Evolutionary conservation across 2,888 invertebrate species (phyloP), one percentile per base, ranked within the genome.

Genomic region (Creontiades dilutus): DNA sequence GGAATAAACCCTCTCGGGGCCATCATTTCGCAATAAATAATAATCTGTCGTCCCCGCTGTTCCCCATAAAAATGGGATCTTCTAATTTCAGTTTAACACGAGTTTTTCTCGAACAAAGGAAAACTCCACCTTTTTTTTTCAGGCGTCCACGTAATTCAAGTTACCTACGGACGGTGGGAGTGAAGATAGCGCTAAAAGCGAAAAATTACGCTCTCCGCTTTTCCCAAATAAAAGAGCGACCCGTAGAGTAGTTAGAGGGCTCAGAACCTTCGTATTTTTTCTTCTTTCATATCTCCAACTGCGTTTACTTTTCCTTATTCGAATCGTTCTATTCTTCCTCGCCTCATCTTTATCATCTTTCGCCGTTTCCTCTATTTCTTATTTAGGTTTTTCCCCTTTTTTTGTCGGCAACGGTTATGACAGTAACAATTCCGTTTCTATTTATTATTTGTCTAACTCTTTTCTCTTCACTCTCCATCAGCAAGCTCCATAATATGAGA

Each of bases 131-230:
- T 61, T 68, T 68, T 82, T 82, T 82, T 82, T 9, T 19, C 52
- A 12, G 0, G 14, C 48, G 2, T 52, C 23, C 75, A 9, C 75
- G 47, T 86, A 86, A 75, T 75, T 86, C 75, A 86, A 2, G 47
- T 23, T 37, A 37, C 37, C 37, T 75, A 47, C 75, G 86, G 76
- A 23, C 47, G 68, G 86, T 23, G 52, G 86, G 19, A 86, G 47
- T 75, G 75, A 86, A 86, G 86, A 86, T 86, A 86, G 75, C 86
- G 16, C 75, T 86, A 86, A 75, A 68, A 86, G 75, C 86, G 86
- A 86, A 86, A 86, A 86, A 86, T 75, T 86, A 86, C 86, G 47
- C 47, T 48, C 75, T 47, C 86, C 37, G 52, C 19, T 86, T 37
- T 19, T n/a, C 13, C 52, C 27, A 52, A 82, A 82, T 82, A 82